phyloP scores from a whole-genome alignment of 2,113 vertebrate genomes.

The Corythoichthys haematopterus region DNA sequence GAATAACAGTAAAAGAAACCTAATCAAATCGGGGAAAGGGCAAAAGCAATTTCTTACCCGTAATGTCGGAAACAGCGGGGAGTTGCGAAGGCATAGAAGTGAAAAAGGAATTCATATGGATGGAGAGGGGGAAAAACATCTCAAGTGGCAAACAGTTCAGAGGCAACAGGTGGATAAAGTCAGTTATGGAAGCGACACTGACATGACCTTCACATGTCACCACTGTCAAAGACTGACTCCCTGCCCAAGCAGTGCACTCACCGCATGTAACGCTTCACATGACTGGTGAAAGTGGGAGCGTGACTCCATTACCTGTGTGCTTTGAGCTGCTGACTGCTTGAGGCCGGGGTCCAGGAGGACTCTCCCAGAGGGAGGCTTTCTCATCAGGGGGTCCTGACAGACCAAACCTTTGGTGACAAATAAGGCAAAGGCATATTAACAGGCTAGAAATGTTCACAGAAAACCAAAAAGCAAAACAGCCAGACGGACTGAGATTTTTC shows the following conservation, averaged over 20 bases:
- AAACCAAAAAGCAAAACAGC: too few relatives aligned
- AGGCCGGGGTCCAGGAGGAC: conserved; percentile 69
- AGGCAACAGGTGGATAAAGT: conserved; percentile 33
- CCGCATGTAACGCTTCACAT: conserved; percentile 48
- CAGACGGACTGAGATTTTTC: too few relatives aligned
- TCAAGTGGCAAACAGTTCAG: conserved; percentile 68
- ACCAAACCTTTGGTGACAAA: conserved; percentile 78
- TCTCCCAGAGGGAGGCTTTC: conserved; percentile 64
- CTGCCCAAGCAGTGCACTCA: conserved; percentile 18
- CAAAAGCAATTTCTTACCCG: conserved; percentile 53
- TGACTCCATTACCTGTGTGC: conserved; percentile 75
- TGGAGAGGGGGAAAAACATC: conserved; percentile 37
- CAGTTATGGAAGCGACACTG: conserved; percentile 4
- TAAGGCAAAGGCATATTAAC: conserved; percentile 8
- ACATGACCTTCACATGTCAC: conserved; percentile 1
- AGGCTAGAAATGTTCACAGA: too few relatives aligned
- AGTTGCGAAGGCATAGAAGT: conserved; percentile 39
- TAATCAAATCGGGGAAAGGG: conserved; percentile 55
- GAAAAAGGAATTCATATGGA: conserved; percentile 45
- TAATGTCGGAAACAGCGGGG: conserved; percentile 45
- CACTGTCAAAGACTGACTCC: neutral
- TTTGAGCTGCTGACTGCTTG: conserved; percentile 70
- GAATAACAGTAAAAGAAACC: conserved; percentile 36
- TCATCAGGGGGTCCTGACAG: conserved; percentile 84
- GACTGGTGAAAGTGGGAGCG: conserved; percentile 47